phyloP scores from a whole-genome alignment of 2,888 invertebrate genomes.

The Trissoscelio sp. region DNA sequence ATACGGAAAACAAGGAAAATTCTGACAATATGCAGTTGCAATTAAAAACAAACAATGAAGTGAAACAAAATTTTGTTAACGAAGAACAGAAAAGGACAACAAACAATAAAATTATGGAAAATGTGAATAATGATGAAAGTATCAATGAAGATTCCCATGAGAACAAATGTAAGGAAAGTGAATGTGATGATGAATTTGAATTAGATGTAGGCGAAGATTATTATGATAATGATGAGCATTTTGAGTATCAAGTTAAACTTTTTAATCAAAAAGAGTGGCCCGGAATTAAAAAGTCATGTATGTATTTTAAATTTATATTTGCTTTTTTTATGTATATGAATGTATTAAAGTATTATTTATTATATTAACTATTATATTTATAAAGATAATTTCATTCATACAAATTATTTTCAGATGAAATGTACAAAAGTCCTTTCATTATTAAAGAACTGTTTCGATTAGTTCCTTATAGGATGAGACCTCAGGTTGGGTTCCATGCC shows the following conservation, averaged over 20 bases:
- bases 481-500: conserved; percentile 47
- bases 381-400: not conserved
- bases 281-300: conserved; percentile 21
- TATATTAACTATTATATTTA: not conserved
- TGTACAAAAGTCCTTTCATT: conserved; percentile 43
- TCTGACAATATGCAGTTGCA: no score
- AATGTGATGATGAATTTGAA: not conserved
- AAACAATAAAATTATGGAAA: no score
- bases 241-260: conserved; percentile 23
- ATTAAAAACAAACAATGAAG: no score
- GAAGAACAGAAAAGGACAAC: no score
- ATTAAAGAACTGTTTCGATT: conserved; percentile 57
- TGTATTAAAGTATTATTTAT: not conserved
- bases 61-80: no score
- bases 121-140: no score
- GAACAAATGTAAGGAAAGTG: no score
- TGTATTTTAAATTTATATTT: not conserved
- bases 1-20: no score
- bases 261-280: conserved; percentile 41
- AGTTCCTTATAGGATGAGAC: conserved; percentile 51
- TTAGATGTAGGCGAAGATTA: not conserved
- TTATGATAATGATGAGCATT: conserved; percentile 34
- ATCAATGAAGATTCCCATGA: no score
- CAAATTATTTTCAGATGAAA: conserved; percentile 25
- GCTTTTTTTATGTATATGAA: not conserved